phyloP scores from a whole-genome alignment of 2,113 vertebrate genomes.

The Carlito syrichta region DNA sequence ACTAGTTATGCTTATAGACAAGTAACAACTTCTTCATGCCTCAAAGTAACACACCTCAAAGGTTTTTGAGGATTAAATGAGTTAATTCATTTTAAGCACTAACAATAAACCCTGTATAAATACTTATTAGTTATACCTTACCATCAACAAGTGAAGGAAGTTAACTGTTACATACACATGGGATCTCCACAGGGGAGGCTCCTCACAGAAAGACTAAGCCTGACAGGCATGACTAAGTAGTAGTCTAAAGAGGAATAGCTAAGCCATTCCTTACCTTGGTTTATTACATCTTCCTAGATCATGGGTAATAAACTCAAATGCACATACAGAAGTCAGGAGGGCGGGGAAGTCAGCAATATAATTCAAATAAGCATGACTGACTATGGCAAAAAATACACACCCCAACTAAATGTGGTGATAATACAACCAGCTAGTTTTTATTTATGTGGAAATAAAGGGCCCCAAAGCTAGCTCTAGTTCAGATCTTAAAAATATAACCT shows the following conservation, averaged over 20 bases:
- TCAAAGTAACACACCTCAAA: not conserved
- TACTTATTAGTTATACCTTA: not conserved
- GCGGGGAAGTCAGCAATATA: not conserved
- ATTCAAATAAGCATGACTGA: not conserved
- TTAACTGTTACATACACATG: not conserved
- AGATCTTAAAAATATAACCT: not conserved
- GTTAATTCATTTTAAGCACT: not conserved
- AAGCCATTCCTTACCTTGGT: not conserved
- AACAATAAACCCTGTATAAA: not conserved
- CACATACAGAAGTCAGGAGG: not conserved
- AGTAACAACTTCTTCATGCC: not conserved
- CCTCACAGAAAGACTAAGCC: not conserved
- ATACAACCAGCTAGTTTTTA: not conserved
- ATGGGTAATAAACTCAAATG: not conserved
- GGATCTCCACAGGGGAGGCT: not conserved
- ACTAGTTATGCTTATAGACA: not conserved
- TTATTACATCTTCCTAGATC: not conserved
- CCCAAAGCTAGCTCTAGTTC: not conserved
- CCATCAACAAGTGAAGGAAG: not conserved
- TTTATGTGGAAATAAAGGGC: not conserved
- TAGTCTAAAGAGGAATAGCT: not conserved
- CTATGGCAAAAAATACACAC: not conserved
- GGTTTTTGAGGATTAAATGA: not conserved
- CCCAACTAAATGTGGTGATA: not conserved
- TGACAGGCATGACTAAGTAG: not conserved